A percentile compares a stretch with the other conserved stretches of the same genome.
Conservation (phyloP, 2,113 vertebrate species). For the Callipepla squamata region DNA sequence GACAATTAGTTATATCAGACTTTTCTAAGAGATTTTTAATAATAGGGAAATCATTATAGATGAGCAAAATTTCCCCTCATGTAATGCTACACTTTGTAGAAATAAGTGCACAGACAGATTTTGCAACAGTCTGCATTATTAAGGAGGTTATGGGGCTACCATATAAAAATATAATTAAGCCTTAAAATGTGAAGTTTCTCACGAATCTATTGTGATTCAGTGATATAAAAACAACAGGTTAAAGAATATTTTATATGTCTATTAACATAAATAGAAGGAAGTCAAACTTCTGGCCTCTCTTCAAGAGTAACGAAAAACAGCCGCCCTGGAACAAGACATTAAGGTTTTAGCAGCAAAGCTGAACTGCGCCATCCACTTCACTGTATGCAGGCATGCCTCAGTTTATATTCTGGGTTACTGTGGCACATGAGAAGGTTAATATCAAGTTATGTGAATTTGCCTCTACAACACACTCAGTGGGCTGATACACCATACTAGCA, state of each 20-base stretch:
- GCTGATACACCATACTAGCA: not conserved
- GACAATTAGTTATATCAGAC: not conserved
- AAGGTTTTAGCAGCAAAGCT: not conserved
- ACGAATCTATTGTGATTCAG: not conserved
- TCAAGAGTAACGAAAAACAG: not conserved
- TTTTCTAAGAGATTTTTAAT: not conserved
- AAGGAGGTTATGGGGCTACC: not conserved
- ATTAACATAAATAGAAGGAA: not conserved
- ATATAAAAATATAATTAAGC: not conserved
- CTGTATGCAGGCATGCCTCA: not conserved
- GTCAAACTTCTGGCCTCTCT: not conserved
- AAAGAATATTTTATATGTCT: not conserved
- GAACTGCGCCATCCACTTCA: not conserved
- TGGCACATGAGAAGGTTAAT: not conserved
- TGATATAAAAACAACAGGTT: rapidly evolving
- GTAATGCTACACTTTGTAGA: rapidly evolving
- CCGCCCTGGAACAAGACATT: not conserved
- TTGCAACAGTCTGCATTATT: not conserved
- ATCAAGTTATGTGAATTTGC: not conserved
- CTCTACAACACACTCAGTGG: not conserved
- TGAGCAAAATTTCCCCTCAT: not conserved
- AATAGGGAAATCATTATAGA: not conserved
- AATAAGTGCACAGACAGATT: not conserved
- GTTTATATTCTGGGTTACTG: not conserved
- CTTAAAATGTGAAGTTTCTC: not conserved